Conservation (phyloP, 2,113 vertebrate species). For the Genyomyrus donnyi region DNA sequence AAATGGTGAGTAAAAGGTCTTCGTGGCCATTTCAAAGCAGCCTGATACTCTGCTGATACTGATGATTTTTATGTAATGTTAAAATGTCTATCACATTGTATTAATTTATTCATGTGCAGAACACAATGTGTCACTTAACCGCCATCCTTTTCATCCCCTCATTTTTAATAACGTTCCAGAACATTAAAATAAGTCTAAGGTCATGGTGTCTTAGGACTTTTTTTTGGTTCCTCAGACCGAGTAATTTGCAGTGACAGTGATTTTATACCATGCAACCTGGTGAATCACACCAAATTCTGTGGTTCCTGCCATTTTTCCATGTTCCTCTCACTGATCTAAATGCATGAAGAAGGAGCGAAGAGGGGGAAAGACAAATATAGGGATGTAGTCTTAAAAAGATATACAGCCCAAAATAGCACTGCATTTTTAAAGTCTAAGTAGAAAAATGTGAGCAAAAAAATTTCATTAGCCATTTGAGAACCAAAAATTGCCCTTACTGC, state of each 20-base stretch:
- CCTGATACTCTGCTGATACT: neutral
- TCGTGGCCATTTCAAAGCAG: constrained; percentile 5
- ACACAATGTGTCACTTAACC: neutral
- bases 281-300: neutral
- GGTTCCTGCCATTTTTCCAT: neutral
- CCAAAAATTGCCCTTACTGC: constrained; percentile 45
- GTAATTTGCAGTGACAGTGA: constrained; percentile 7
- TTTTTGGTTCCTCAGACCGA: neutral
- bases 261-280: neutral
- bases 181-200: constrained; percentile 9
- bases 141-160: neutral
- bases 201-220: neutral
- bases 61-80: constrained; percentile 2
- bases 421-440: constrained; percentile 49
- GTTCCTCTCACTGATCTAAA: neutral
- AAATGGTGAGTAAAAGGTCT: neutral
- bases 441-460: constrained; percentile 64
- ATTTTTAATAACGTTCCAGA: neutral
- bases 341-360: neutral
- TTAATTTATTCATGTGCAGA: constrained; percentile 13
- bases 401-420: constrained; percentile 23
- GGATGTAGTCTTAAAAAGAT: constrained; percentile 30
- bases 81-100: constrained; percentile 6
- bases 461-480: constrained; percentile 64
- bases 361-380: neutral